Evolutionary conservation across 2,888 invertebrate genomes (phyloP).

Genomic region (Sthenelais limicola): DNA sequence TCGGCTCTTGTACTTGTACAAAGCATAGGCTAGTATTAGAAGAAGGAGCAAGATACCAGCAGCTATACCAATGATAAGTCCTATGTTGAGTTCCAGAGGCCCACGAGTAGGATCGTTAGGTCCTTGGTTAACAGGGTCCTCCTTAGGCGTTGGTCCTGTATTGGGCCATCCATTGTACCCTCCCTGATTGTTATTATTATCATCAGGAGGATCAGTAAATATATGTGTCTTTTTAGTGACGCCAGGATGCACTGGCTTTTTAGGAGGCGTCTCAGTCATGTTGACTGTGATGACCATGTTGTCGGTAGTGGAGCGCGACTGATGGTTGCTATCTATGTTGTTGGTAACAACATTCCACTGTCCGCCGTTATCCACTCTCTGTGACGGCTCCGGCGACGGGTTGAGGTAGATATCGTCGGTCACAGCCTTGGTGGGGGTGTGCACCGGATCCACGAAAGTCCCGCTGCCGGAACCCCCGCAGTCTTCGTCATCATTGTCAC

Average conservation of each 20-base stretch:
- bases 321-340: background rate
- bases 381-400: too few relatives aligned
- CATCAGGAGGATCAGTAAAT: slow-evolving; percentile 35
- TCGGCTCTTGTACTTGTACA: slow-evolving; percentile 74
- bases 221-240: background rate
- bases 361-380: slow-evolving; percentile 20
- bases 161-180: slow-evolving; percentile 16
- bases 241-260: slow-evolving; percentile 8
- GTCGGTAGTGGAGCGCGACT: slow-evolving; percentile 16
- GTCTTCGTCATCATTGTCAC: slow-evolving; percentile 82
- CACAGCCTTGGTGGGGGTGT: slow-evolving; percentile 26
- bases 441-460: slow-evolving; percentile 71
- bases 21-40: slow-evolving; percentile 85
- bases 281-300: slow-evolving; percentile 41
- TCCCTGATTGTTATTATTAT: background rate
- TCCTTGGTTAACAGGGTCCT: slow-evolving; percentile 11
- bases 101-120: slow-evolving; percentile 43
- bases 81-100: slow-evolving; percentile 55
- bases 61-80: slow-evolving; percentile 87
- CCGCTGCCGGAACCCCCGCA: slow-evolving; percentile 86
- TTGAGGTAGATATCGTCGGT: slow-evolving; percentile 42
- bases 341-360: slow-evolving; percentile 15
- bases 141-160: slow-evolving; percentile 21
- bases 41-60: slow-evolving; percentile 89
- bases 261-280: slow-evolving; percentile 45